Conservation (phyloP, 1,140 invertebrate species). For the Hylaeus anthracinus region DNA sequence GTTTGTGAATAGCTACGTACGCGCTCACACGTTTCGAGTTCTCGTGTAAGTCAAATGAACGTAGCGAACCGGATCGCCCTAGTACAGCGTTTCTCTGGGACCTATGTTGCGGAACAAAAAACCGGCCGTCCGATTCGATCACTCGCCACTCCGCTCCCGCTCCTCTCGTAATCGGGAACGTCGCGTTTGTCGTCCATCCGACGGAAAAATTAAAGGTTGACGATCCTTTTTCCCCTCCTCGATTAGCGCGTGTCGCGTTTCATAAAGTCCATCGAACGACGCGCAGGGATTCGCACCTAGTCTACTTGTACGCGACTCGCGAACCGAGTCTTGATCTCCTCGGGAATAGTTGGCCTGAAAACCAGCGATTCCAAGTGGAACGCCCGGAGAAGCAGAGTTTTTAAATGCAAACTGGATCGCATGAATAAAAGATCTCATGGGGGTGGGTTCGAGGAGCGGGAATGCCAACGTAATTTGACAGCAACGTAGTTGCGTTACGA, state of each 20-base stretch:
- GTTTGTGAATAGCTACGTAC: slow-evolving; percentile 66
- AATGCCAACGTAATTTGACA: slow-evolving; percentile 31
- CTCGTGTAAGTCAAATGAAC: slow-evolving; percentile 50
- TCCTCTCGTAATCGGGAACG: slow-evolving; percentile 17
- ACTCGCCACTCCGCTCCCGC: background rate
- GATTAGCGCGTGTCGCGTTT: background rate
- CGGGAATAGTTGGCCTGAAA: slow-evolving; percentile 11
- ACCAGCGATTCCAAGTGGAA: slow-evolving; percentile 29
- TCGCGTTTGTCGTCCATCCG: background rate
- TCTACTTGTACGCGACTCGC: background rate
- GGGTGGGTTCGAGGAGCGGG: slow-evolving; percentile 8
- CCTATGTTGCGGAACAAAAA: slow-evolving; percentile 40
- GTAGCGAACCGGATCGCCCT: slow-evolving; percentile 71
- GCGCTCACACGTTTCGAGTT: slow-evolving; percentile 44
- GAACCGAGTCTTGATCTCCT: slow-evolving; percentile 29
- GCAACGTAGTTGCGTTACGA: background rate
- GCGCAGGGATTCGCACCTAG: slow-evolving; percentile 1
- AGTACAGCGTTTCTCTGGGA: slow-evolving; percentile 41
- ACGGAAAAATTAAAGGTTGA: background rate
- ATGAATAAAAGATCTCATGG: slow-evolving; percentile 55
- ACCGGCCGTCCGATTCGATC: slow-evolving; percentile 21
- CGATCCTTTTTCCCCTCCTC: background rate
- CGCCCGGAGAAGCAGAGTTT: slow-evolving; percentile 33
- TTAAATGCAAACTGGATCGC: slow-evolving; percentile 52
- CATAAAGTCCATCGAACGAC: background rate